Evolutionary conservation across 2,888 invertebrate species (phyloP).

Genomic region (Dasypogon diadema): DNA sequence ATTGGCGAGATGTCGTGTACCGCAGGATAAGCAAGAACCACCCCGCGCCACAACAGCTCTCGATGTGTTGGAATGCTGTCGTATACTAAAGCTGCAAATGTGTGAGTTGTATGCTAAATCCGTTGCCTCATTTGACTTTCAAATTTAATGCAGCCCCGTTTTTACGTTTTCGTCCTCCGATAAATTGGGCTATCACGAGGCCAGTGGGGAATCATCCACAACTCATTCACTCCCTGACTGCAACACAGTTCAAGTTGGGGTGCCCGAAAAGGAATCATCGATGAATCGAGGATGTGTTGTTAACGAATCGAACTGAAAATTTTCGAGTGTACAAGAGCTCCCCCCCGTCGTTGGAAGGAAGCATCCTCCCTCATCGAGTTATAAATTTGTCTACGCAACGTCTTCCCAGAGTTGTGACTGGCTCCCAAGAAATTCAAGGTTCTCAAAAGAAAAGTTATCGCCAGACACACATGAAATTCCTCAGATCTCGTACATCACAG

Average conservation of each 20-base stretch:
- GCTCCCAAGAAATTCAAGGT: slow-evolving; percentile 10
- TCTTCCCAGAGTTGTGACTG: slow-evolving; percentile 13
- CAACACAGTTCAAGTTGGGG: slow-evolving; percentile 3
- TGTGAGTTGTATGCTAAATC: slow-evolving; percentile 49
- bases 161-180: slow-evolving; percentile 37
- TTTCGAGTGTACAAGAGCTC: no score
- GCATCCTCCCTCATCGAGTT: neutral
- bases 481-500: slow-evolving; percentile 13
- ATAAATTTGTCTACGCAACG: slow-evolving; percentile 31
- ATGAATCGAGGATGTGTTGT: neutral
- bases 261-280: neutral
- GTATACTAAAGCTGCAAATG: slow-evolving; percentile 20
- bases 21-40: slow-evolving; percentile 35
- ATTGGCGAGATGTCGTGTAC: slow-evolving; percentile 35
- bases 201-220: slow-evolving; percentile 5
- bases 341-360: no score
- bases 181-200: slow-evolving; percentile 28
- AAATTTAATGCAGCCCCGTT: slow-evolving; percentile 52
- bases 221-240: slow-evolving; percentile 30
- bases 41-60: slow-evolving; percentile 40
- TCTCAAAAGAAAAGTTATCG: slow-evolving; percentile 15
- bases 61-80: slow-evolving; percentile 22
- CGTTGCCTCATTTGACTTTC: slow-evolving; percentile 56
- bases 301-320: neutral
- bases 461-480: slow-evolving; percentile 34